Evolutionary conservation across 2,113 vertebrate genomes (phyloP).

Genomic region (Lycaon pictus): DNA sequence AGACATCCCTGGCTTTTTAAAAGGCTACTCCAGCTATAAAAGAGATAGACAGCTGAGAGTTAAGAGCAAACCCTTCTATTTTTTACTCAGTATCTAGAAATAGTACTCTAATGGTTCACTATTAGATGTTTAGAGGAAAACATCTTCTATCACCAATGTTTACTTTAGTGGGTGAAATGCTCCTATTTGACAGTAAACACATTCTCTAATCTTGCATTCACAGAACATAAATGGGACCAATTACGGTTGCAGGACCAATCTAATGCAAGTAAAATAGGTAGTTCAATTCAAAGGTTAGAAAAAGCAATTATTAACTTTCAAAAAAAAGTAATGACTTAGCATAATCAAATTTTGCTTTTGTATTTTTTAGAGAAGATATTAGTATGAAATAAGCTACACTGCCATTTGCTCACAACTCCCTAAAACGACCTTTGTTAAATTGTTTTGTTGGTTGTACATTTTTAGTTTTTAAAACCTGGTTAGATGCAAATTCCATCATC

Average conservation of each 20-base stretch:
- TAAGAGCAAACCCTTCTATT: not conserved
- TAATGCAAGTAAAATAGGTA: not conserved
- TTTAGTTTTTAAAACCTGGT: constrained; percentile 39
- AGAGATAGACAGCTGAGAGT: not conserved
- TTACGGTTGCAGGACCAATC: not conserved
- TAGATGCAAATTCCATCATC: not conserved
- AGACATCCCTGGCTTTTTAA: not conserved
- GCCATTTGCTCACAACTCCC: not conserved
- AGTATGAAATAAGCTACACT: not conserved
- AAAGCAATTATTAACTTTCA: not conserved
- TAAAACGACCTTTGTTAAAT: constrained; percentile 6
- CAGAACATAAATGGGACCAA: not conserved
- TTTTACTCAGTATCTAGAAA: not conserved
- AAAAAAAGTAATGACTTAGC: not conserved
- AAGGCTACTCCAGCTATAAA: not conserved
- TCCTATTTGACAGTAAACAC: not conserved
- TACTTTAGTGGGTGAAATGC: not conserved
- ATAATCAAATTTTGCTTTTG: constrained; percentile 29
- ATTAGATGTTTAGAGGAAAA: not conserved
- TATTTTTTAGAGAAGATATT: constrained; percentile 19
- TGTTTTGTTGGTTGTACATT: not conserved
- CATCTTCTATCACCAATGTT: not conserved
- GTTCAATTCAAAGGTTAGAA: not conserved
- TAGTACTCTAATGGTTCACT: not conserved
- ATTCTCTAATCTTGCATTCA: not conserved